Percentiles rank a stretch among this genome's conserved stretches.
These are phyloP conservation scores for Eolophus roseicapilla DNA, from an alignment of 2,113 vertebrate species.

Conservation along the genomic window DNA sequence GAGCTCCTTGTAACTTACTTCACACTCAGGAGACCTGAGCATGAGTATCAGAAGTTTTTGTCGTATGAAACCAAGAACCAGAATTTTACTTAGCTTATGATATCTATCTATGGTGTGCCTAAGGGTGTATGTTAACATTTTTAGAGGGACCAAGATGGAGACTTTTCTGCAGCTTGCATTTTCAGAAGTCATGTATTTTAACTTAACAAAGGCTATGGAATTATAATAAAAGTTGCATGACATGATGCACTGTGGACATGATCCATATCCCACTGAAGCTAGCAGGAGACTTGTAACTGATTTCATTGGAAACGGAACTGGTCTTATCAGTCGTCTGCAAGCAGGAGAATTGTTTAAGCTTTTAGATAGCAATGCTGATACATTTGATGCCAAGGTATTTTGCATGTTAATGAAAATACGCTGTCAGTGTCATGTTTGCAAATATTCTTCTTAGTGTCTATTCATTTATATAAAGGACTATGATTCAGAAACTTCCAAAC, in stretches of 20 bases:
- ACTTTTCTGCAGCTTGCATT: not conserved
- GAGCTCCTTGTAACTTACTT: not conserved
- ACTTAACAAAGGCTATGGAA: not conserved
- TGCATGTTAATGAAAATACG: not conserved
- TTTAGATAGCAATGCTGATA: not conserved
- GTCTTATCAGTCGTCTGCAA: not conserved
- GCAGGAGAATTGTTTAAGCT: not conserved
- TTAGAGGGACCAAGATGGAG: not conserved
- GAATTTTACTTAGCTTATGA: not conserved
- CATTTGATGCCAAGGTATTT: not conserved
- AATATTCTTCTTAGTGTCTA: not conserved
- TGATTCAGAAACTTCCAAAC: not conserved
- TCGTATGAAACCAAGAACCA: not conserved
- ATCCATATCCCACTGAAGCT: not conserved
- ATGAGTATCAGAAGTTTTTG: not conserved
- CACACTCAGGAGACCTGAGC: not conserved
- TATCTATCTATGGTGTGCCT: not conserved
- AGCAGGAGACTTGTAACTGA: not conserved
- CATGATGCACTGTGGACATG: not conserved
- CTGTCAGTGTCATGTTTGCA: not conserved
- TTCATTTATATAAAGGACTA: not conserved
- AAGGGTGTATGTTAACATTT: not conserved
- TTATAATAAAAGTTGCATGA: not conserved
- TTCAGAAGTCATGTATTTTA: not conserved
- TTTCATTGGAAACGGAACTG: not conserved